These are phyloP conservation scores for Cuculus canorus DNA, from an alignment of 2,797 vertebrate species.

Conservation along the genomic window DNA sequence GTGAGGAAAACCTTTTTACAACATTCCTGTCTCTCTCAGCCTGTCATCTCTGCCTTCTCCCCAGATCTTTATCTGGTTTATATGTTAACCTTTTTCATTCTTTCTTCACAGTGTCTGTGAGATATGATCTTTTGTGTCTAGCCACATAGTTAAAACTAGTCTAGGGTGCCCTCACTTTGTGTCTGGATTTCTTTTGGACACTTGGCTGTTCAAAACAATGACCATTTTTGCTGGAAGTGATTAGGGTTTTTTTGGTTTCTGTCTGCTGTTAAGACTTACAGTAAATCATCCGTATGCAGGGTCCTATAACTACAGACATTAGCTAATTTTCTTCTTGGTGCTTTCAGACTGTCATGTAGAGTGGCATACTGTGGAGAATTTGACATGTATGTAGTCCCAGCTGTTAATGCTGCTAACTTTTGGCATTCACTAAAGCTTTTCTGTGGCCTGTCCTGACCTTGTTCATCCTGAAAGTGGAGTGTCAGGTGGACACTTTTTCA, in stretches of 20 bases:
- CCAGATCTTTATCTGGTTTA: constrained; percentile 45
- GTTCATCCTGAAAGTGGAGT: neutral
- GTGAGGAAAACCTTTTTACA: constrained; percentile 2
- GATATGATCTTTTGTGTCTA: constrained; percentile 53
- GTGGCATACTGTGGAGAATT: neutral
- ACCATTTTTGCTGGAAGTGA: neutral
- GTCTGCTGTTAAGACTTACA: neutral
- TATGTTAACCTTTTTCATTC: constrained; percentile 58
- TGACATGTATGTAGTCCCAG: neutral
- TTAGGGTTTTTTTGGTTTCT: neutral
- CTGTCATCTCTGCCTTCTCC: constrained; percentile 19
- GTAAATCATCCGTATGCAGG: neutral
- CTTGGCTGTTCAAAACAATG: neutral
- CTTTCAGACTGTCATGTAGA: neutral
- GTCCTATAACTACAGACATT: neutral
- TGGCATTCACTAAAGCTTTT: neutral
- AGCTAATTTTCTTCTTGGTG: neutral
- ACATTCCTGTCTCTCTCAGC: neutral
- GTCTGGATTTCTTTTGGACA: constrained; percentile 19
- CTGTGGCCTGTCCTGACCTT: neutral
- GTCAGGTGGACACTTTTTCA: neutral
- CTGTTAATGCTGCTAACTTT: neutral
- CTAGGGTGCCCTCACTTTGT: neutral
- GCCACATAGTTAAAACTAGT: constrained; percentile 25
- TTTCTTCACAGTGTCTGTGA: neutral